These are phyloP conservation scores for Achlya flavicornis DNA, from an alignment of 2,888 invertebrate genomes.

Conservation along the genomic window DNA sequence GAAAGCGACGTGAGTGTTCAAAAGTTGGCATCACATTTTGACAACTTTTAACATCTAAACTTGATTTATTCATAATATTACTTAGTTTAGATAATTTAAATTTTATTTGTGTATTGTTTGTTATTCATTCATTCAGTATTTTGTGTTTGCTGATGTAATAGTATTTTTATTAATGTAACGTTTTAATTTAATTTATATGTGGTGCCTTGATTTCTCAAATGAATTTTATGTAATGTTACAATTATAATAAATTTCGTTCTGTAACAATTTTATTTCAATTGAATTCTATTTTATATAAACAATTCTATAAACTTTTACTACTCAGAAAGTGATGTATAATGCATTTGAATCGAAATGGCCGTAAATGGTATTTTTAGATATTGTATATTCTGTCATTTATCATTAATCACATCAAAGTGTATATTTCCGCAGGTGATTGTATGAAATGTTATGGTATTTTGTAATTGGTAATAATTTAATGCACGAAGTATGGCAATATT, in stretches of 20 bases:
- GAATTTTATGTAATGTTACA: conserved; percentile 50
- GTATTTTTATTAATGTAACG: conserved; percentile 58
- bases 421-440: conserved; percentile 54
- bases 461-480: conserved; percentile 43
- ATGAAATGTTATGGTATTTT: conserved; percentile 49
- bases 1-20: conserved; percentile 40
- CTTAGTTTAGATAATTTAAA: conserved; percentile 41
- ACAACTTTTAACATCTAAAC: conserved; percentile 29
- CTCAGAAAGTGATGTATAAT: conserved; percentile 24
- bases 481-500: conserved; percentile 41
- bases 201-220: conserved; percentile 77
- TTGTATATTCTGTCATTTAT: conserved; percentile 47
- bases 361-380: conserved; percentile 37
- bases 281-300: conserved; percentile 24
- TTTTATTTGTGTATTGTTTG: conserved; percentile 55
- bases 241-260: conserved; percentile 33
- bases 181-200: conserved; percentile 70
- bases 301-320: conserved; percentile 3
- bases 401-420: conserved; percentile 54
- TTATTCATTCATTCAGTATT: conserved; percentile 70
- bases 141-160: conserved; percentile 68
- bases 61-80: conserved; percentile 43
- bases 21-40: conserved; percentile 61
- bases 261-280: conserved; percentile 43
- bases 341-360: conserved; percentile 48